phyloP scores from a whole-genome alignment of 2,797 vertebrate species.

The Aulostomus chinensis region DNA sequence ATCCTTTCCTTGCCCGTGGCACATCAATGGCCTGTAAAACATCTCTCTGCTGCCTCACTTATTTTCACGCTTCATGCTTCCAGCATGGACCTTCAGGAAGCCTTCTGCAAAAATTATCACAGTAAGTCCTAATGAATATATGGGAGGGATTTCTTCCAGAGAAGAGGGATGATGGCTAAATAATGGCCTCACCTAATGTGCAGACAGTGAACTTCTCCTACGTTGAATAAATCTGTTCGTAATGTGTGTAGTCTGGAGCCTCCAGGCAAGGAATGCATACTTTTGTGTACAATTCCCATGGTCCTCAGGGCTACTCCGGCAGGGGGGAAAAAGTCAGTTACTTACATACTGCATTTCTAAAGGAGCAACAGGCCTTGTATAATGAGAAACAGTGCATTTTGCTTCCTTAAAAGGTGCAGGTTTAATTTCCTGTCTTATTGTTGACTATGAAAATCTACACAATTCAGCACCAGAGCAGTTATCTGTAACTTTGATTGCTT shows the following conservation, averaged over 20 bases:
- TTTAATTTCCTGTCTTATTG: no score
- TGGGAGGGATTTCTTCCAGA: slow-evolving; percentile 41
- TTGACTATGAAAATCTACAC: slow-evolving; percentile 22
- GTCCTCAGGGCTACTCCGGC: slow-evolving; percentile 52
- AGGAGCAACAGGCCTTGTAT: slow-evolving; percentile 44
- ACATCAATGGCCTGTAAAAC: slow-evolving; percentile 34
- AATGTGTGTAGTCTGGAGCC: slow-evolving; percentile 32
- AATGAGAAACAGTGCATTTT: slow-evolving; percentile 50
- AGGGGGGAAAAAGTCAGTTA: slow-evolving; percentile 50
- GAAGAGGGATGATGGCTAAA: slow-evolving; percentile 57
- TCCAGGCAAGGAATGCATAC: slow-evolving; percentile 60
- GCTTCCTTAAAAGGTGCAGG: no score
- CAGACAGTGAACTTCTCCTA: neutral
- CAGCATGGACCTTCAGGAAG: slow-evolving; percentile 45
- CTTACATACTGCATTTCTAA: slow-evolving; percentile 65
- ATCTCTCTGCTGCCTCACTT: slow-evolving; percentile 31
- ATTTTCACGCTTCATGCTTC: slow-evolving; percentile 34
- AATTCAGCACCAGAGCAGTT: slow-evolving; percentile 8
- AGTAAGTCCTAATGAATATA: slow-evolving; percentile 54
- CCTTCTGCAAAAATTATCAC: slow-evolving; percentile 35
- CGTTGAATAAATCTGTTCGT: no score
- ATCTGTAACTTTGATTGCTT: slow-evolving; percentile 31
- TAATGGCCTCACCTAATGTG: slow-evolving; percentile 57
- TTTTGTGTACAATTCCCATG: slow-evolving; percentile 78
- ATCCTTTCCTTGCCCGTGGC: slow-evolving; percentile 35